phyloP scores from a whole-genome alignment of 2,888 invertebrate species.

The Harpalus rubripes region DNA sequence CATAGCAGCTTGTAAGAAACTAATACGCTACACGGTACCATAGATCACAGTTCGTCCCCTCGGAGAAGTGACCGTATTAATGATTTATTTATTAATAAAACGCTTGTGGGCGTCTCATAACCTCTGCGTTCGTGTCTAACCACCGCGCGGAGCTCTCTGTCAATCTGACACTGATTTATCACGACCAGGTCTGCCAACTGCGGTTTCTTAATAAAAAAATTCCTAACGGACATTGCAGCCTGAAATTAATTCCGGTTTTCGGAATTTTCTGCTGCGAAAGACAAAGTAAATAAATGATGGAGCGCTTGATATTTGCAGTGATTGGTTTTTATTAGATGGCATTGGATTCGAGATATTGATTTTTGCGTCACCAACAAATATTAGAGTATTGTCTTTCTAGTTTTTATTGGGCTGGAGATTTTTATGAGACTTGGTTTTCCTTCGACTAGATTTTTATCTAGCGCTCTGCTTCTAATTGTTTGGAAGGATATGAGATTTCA shows the following conservation, averaged over 20 bases:
- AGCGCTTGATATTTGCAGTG: conserved; percentile 41
- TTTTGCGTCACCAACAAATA: conserved; percentile 43
- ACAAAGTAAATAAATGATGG: conserved; percentile 54
- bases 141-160: conserved; percentile 13
- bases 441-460: conserved; percentile 6
- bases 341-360: conserved; percentile 31
- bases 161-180: conserved; percentile 58
- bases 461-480: background rate
- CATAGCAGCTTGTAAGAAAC: background rate
- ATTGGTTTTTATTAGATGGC: conserved; percentile 49
- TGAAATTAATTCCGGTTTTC: conserved; percentile 49
- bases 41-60: background rate
- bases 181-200: conserved; percentile 38
- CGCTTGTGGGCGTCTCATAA: conserved; percentile 46
- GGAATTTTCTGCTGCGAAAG: conserved; percentile 41
- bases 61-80: background rate
- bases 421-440: conserved; percentile 20
- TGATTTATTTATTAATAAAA: conserved; percentile 54
- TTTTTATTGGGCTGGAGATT: conserved; percentile 4
- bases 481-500: background rate
- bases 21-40: background rate
- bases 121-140: background rate
- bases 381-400: conserved; percentile 21
- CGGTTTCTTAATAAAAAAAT: conserved; percentile 56
- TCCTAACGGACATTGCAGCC: conserved; percentile 43